These are phyloP conservation scores for Sporophila hypoxantha DNA, from an alignment of 2,113 vertebrate genomes.

Conservation along the genomic window DNA sequence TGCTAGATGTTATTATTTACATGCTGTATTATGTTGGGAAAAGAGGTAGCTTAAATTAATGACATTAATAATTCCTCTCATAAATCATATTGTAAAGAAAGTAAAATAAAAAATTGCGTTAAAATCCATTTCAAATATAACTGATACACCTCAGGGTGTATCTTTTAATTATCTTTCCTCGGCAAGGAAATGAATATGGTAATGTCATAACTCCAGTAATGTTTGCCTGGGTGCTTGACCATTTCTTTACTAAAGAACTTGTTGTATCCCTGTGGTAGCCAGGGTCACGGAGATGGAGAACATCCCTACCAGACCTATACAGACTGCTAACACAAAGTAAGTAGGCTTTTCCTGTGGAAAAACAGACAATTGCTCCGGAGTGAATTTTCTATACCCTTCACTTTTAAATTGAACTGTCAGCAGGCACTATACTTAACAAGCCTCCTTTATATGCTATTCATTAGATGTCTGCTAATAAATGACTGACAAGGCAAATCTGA, in stretches of 20 bases:
- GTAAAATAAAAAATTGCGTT: not conserved
- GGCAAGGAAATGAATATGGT: conserved; percentile 13
- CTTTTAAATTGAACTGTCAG: conserved; percentile 32
- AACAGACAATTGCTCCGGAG: not conserved
- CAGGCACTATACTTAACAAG: conserved; percentile 12
- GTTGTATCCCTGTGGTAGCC: not conserved
- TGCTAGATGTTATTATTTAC: not conserved
- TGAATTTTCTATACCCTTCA: conserved; percentile 18
- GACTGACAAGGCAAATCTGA: conserved; percentile 17
- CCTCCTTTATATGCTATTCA: not conserved
- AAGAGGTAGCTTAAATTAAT: not conserved
- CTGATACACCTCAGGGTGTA: not conserved
- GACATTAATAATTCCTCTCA: not conserved
- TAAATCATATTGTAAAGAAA: not conserved
- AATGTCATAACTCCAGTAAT: not conserved
- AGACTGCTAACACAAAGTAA: conserved; percentile 6
- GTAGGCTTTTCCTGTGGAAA: not conserved
- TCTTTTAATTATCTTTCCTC: conserved; percentile 19
- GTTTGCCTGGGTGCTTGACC: not conserved
- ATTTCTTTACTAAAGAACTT: conserved; percentile 6
- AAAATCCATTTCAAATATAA: not conserved
- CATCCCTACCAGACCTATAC: not conserved
- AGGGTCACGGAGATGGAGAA: not conserved
- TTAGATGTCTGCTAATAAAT: conserved; percentile 31
- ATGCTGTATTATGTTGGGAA: not conserved